Conservation (phyloP, 2,888 invertebrate species). For the Dicyrtomina minuta region DNA sequence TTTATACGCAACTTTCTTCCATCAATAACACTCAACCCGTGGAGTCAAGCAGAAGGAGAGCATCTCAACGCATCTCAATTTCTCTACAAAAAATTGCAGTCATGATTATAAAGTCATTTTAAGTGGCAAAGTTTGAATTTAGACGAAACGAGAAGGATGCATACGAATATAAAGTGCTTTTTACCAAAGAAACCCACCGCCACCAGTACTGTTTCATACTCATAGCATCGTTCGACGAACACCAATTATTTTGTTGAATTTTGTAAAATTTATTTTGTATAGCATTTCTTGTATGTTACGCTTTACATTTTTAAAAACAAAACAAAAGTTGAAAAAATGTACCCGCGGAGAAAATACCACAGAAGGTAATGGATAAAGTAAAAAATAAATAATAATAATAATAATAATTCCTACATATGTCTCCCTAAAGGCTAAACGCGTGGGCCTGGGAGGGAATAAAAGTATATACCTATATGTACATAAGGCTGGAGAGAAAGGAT, state of each 20-base stretch:
- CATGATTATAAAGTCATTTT: too few species aligned
- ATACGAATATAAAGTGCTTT: too few species aligned
- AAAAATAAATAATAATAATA: too few species aligned
- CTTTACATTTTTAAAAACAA: too few species aligned
- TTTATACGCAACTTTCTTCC: conserved; percentile 27
- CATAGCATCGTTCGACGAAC: too few species aligned
- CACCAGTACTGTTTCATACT: too few species aligned
- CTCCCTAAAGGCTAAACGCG: neutral
- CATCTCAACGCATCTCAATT: neutral
- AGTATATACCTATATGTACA: neutral
- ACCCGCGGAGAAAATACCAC: neutral
- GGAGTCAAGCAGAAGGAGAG: neutral
- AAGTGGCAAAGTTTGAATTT: too few species aligned
- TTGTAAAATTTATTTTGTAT: too few species aligned
- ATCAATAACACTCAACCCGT: conserved; percentile 22
- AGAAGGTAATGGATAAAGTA: neutral
- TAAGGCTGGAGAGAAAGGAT: neutral
- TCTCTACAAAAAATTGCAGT: neutral
- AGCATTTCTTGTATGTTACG: too few species aligned
- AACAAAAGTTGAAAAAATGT: neutral
- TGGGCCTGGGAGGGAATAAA: neutral
- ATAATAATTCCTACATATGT: too few species aligned
- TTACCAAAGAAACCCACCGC: too few species aligned
- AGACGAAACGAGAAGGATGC: neutral
- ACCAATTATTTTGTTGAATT: too few species aligned